Base-by-base conservation (phyloP, 1,140 invertebrate genomes). In the Apolygus lucorum region DNA sequence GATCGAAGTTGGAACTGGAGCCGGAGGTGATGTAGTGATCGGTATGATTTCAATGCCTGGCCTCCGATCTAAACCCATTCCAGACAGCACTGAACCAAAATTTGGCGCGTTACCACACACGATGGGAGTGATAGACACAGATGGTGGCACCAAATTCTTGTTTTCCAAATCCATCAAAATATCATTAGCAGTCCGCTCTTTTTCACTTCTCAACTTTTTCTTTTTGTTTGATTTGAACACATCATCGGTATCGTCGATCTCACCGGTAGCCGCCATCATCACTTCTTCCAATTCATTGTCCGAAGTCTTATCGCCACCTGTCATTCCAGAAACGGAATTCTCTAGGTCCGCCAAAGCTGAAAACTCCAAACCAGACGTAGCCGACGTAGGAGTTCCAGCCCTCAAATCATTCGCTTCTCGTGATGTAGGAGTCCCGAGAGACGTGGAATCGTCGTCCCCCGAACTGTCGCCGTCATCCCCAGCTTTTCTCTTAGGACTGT, bases 21-120 rank as follows among this genome's bases (percentile, higher is more conserved):
- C 81, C 14, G 84, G 83, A 0, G 85, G 79, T 27, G 73, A 69
- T 29, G 86, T 83, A 0, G 85, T 81, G 64, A 91, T 87, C 0
- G 89, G 89, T 75, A 92, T 90, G 25, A 91, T 90, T 78, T 91
- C 90, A 68, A 91, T 91, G 0, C 89, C 89, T 0, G 88, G 87
- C 29, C 89, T 79, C 63, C 86, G 80, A 71, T 89, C 87, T 28
- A 88, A 77, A 24, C 82, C 81, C 78, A 85, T 84, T 21, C 81
- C 80, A 21, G 84, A 84, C 1, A 89, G 76, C 74, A 87, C 84
- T 2, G 86, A 86, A 21, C 83, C 85, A 69, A 88, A 83, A 74
- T 81, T 85, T 1, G 82, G 75, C 2, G 78, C 75, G 0, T 78
- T 75, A 70, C 82, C 77, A 24, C 54, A 59, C 68, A 83, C 82